These are phyloP conservation scores for Xestia c-nigrum DNA, from an alignment of 2,888 invertebrate species.

Conservation along the genomic window DNA sequence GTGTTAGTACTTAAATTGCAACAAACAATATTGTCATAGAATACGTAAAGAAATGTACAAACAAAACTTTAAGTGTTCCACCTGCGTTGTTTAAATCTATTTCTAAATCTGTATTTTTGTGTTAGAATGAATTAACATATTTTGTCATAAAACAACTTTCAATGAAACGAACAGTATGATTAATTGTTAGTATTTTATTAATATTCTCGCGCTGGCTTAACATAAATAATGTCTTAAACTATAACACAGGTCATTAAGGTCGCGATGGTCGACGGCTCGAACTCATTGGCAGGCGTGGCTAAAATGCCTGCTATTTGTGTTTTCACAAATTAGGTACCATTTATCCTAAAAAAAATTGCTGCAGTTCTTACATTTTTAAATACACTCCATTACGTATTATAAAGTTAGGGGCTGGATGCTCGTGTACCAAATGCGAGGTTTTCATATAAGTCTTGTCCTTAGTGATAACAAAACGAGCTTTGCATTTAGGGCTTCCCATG, in stretches of 20 bases:
- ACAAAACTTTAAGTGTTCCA: background rate
- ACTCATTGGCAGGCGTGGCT: too few species aligned
- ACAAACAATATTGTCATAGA: background rate
- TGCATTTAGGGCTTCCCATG: background rate
- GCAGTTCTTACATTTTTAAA: background rate
- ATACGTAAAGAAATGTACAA: background rate
- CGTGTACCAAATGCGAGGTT: constrained; percentile 16
- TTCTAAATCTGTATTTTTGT: background rate
- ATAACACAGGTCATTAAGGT: too few species aligned
- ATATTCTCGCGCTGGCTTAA: too few species aligned
- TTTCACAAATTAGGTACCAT: too few species aligned
- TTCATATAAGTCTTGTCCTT: constrained; percentile 28
- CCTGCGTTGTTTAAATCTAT: background rate
- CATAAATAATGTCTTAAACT: too few species aligned
- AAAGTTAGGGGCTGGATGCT: constrained; percentile 22
- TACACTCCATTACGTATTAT: constrained; percentile 7
- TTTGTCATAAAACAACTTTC: too few species aligned
- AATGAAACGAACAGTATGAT: too few species aligned
- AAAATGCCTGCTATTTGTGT: too few species aligned
- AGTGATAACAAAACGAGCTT: constrained; percentile 23
- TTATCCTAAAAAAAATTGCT: background rate
- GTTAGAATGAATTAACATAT: too few species aligned
- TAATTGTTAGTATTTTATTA: too few species aligned
- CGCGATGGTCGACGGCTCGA: too few species aligned
- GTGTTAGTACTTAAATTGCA: background rate